A percentile compares a stretch with the other conserved stretches of the same genome.
Conservation (phyloP, 2,888 invertebrate species). For the Tromatobia lineatoria region DNA sequence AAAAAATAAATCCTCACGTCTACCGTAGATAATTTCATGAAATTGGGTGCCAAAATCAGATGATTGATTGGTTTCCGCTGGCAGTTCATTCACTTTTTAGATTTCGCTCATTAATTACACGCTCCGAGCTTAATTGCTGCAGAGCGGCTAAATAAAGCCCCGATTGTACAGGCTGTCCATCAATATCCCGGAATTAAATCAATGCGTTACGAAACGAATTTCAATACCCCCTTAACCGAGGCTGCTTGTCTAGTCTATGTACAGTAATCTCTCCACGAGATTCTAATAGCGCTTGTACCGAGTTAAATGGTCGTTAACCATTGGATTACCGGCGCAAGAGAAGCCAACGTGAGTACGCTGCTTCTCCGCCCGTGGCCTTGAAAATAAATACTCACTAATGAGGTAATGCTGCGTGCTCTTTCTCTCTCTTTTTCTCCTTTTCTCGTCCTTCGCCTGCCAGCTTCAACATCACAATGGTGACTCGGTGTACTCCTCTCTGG, state of each 20-base stretch:
- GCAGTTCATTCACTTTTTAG: conserved; percentile 19
- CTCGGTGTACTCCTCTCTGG: conserved; percentile 9
- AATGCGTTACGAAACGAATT: conserved; percentile 33
- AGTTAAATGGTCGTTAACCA: conserved; percentile 72
- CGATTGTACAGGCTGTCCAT: conserved; percentile 6
- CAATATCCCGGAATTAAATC: conserved; percentile 13
- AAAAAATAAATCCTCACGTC: neutral
- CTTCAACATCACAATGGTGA: conserved; percentile 25
- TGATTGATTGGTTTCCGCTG: conserved; percentile 41
- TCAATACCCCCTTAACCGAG: conserved; percentile 6
- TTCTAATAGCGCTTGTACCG: conserved; percentile 52
- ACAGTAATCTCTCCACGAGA: conserved; percentile 5
- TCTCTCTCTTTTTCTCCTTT: conserved; percentile 19
- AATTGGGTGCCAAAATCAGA: conserved; percentile 33
- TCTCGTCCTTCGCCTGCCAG: conserved; percentile 9
- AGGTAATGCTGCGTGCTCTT: conserved; percentile 59
- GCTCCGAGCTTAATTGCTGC: conserved; percentile 71
- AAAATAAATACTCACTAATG: conserved; percentile 73
- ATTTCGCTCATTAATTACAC: conserved; percentile 74
- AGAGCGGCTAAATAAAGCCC: neutral
- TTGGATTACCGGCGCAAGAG: conserved; percentile 56
- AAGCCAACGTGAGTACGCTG: conserved; percentile 13
- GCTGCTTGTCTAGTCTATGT: neutral
- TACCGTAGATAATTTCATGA: conserved; percentile 25
- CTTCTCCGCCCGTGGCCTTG: conserved; percentile 65